phyloP scores from a whole-genome alignment of 2,113 vertebrate species.

The Menidia beryllina region DNA sequence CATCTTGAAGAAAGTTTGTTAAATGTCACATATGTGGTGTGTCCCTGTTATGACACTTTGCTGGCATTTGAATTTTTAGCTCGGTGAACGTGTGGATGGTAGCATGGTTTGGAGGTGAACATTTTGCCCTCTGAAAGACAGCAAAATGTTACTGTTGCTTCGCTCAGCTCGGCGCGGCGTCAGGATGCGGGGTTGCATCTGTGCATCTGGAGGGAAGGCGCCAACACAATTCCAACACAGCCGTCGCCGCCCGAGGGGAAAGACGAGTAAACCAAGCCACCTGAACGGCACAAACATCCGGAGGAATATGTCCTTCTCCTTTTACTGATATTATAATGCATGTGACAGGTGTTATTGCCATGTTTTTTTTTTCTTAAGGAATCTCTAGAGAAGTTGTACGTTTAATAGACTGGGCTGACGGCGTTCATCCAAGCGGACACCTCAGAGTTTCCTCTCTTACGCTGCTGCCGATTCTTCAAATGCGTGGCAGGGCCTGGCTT shows the following conservation, averaged over 20 bases:
- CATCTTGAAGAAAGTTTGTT: constrained; percentile 42
- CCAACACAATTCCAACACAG: no score
- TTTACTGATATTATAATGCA: background rate
- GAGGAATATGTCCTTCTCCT: background rate
- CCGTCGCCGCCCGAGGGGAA: background rate
- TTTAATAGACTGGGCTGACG: no score
- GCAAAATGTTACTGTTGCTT: constrained; percentile 48
- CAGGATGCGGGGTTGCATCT: no score
- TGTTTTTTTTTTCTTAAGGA: no score
- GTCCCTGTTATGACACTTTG: constrained; percentile 45
- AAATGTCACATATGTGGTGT: constrained; percentile 60
- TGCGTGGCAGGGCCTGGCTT: background rate
- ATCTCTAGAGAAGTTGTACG: background rate
- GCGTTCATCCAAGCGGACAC: background rate
- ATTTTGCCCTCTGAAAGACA: background rate
- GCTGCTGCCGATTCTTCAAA: background rate
- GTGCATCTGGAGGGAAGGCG: background rate
- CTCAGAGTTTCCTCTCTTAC: background rate
- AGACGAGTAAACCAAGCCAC: background rate
- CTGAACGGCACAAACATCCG: background rate
- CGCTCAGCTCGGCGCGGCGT: background rate
- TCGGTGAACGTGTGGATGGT: constrained; percentile 37
- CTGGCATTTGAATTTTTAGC: constrained; percentile 61
- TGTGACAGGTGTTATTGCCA: background rate
- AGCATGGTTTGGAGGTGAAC: constrained; percentile 34